Evolutionary conservation across 2,797 vertebrate genomes (phyloP).

Genomic region (Helicolenus hilgendorfi): DNA sequence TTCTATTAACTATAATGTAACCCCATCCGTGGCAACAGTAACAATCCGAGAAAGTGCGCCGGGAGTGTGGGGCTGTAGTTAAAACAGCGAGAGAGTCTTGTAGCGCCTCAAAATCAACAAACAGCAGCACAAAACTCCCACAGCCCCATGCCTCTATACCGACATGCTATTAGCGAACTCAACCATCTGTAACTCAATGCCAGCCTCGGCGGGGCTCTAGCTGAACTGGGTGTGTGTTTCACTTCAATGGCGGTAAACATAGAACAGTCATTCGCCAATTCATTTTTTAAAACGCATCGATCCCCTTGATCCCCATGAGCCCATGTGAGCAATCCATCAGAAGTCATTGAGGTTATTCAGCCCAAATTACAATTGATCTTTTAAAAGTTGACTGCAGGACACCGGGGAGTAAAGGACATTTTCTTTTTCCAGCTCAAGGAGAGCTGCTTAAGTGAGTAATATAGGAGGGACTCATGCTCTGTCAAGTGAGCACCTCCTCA

Average conservation of each 20-base stretch:
- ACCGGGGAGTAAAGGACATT: constrained; percentile 61
- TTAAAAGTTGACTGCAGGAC: constrained; percentile 68
- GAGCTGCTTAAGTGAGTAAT: constrained; percentile 69
- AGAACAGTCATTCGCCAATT: constrained; percentile 42
- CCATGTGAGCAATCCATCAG: constrained; percentile 53
- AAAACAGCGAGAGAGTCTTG: background rate
- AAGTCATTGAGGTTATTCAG: constrained; percentile 71
- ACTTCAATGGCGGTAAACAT: constrained; percentile 42
- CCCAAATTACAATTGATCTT: constrained; percentile 80
- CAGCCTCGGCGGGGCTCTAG: constrained; percentile 19
- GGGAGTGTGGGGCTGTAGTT: no score
- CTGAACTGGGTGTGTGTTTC: constrained; percentile 40
- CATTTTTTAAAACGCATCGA: constrained; percentile 72
- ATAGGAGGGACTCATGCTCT: constrained; percentile 45
- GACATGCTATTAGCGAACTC: constrained; percentile 17
- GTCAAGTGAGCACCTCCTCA: constrained; percentile 74
- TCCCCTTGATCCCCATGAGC: constrained; percentile 39
- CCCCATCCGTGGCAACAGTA: no score
- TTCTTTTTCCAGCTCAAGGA: constrained; percentile 60
- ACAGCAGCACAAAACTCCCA: constrained; percentile 16
- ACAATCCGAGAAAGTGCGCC: no score
- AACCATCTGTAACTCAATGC: constrained; percentile 38
- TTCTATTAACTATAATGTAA: no score
- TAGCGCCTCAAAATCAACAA: constrained; percentile 28
- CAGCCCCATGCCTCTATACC: background rate